Evolutionary conservation across 2,888 invertebrate species (phyloP), one percentile per base, ranked within the genome.

Genomic region (Onthophagus sagittarius): DNA sequence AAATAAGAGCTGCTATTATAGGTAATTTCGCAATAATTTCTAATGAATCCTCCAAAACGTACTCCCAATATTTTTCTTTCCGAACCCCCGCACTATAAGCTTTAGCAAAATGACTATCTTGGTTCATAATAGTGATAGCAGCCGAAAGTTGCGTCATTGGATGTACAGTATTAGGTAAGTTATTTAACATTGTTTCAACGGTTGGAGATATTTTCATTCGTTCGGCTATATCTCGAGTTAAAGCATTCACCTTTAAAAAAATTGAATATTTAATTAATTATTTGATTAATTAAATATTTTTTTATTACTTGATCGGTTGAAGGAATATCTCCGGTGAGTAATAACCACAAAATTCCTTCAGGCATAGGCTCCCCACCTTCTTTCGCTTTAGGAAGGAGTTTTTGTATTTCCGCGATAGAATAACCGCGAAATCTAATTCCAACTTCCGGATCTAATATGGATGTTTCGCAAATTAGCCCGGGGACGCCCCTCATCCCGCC

Each of bases 401-500:
- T 91, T 84, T 96, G 96, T 84, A 96, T 96, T 84, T 97, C 96
- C 39, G 96, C 96, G 82, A 98, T 97, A 71, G 96, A 95, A 82
- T 94, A 91, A 39, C 97, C 97, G 74, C 98, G 92, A 90, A 98
- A 98, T 77, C 96, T 88, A 86, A 98, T 98, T 77, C 98, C 98
- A 85, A 98, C 97, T 76, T 98, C 97, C 0, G 97, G 91, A 84
- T 98, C 98, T 78, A 98, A 87, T 33, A 97, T 96, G 11, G 97
- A 98, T 0, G 98, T 97, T 86, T 98, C 98, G 86, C 96, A 96
- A 1, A 98, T 95, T 75, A 98, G 87, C 77, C 96, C 97, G 85
- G 96, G 96, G 87, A 98, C 97, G 62, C 97, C 96, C 82, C 98
- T 89, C 98, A 98, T 98, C 71, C 98, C 98, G 79, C 97, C 97